These are phyloP conservation scores for Ectropis crepuscularia DNA, from an alignment of 2,888 invertebrate genomes.

Conservation along the genomic window DNA sequence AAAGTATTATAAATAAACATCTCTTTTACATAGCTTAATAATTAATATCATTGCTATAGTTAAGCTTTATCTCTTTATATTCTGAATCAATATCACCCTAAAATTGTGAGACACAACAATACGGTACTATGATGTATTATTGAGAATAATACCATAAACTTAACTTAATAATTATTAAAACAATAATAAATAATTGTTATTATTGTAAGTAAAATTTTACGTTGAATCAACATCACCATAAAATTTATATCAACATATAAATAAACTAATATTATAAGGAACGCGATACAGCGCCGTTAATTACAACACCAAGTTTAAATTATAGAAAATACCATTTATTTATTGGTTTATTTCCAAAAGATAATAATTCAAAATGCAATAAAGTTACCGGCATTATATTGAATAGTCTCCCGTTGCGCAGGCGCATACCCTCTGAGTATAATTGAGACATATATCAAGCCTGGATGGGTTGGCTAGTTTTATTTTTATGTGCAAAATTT, in stretches of 20 bases:
- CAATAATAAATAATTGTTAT: too few relatives aligned
- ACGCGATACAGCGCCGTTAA: conserved; percentile 33
- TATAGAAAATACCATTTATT: conserved; percentile 46
- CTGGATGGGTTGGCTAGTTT: conserved; percentile 43
- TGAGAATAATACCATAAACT: too few relatives aligned
- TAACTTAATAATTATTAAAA: too few relatives aligned
- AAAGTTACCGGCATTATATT: conserved; percentile 55
- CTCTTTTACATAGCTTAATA: too few relatives aligned
- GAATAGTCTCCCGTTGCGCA: conserved; percentile 67
- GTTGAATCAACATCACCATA: conserved; percentile 21
- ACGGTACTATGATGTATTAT: too few relatives aligned
- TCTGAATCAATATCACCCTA: too few relatives aligned
- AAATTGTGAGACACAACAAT: too few relatives aligned
- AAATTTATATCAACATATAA: conserved; percentile 24
- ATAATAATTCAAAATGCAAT: conserved; percentile 48
- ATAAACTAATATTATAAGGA: conserved; percentile 33
- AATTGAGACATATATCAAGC: conserved; percentile 77
- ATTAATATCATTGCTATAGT: too few relatives aligned
- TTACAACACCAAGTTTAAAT: conserved; percentile 40
- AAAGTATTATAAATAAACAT: too few relatives aligned
- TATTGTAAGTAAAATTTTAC: not conserved
- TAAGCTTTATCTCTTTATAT: too few relatives aligned
- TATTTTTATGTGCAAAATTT: conserved; percentile 42
- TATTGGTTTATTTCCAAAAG: conserved; percentile 50
- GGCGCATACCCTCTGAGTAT: conserved; percentile 56